phyloP scores from a whole-genome alignment of 2,797 vertebrate species.

The Acestrorhynchus altus region DNA sequence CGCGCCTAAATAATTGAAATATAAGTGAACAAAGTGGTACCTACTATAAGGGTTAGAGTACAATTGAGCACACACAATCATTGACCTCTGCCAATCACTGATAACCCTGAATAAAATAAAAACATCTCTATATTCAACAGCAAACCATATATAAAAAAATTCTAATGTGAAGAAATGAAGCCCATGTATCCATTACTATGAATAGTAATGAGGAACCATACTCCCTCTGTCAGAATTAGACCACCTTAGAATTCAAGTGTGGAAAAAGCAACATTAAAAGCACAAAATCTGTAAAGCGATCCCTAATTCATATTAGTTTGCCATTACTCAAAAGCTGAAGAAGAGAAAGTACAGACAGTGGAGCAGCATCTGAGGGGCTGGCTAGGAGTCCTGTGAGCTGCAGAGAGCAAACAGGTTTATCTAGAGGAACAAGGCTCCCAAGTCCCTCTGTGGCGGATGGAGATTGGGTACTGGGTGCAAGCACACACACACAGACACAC shows the following conservation, averaged over 20 bases:
- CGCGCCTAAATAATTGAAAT: too few species aligned
- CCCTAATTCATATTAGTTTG: slow-evolving; percentile 40
- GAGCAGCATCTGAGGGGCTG: slow-evolving; percentile 65
- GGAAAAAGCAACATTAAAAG: slow-evolving; percentile 15
- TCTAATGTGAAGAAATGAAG: not conserved
- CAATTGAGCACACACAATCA: not conserved
- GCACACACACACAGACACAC: slow-evolving; percentile 33
- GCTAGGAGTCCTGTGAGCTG: slow-evolving; percentile 62
- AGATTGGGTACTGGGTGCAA: slow-evolving; percentile 70
- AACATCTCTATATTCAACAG: not conserved
- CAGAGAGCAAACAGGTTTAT: slow-evolving; percentile 75
- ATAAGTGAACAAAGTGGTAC: too few species aligned
- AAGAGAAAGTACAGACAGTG: slow-evolving; percentile 29
- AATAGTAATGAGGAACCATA: not conserved
- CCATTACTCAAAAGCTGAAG: slow-evolving; percentile 35
- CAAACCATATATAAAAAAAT: not conserved
- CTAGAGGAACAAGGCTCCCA: slow-evolving; percentile 73
- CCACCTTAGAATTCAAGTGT: slow-evolving; percentile 7
- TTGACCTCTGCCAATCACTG: not conserved
- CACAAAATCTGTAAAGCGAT: slow-evolving; percentile 29
- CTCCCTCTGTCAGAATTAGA: not conserved
- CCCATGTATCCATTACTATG: not conserved
- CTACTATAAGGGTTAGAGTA: too few species aligned
- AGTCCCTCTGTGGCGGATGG: slow-evolving; percentile 72
- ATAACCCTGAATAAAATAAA: not conserved